Base-by-base conservation (phyloP, 1,140 invertebrate genomes). In the Lepidurus couesii region DNA sequence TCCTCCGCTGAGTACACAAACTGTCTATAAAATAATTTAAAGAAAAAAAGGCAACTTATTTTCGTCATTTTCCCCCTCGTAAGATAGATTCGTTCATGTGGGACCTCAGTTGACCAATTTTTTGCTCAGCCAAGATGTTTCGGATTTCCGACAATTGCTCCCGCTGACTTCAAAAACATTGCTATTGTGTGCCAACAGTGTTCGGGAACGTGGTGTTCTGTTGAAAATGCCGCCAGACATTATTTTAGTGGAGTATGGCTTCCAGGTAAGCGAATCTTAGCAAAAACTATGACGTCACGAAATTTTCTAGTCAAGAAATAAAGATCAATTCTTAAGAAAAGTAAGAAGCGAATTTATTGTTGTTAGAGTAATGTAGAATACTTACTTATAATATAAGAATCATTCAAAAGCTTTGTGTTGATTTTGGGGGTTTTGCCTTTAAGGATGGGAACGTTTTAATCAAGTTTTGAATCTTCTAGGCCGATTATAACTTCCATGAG, bases 181-280 rank as follows among this genome's bases (percentile, higher is more conserved):
- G 5, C 84, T 90, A 81, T 83, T 91, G 0, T 91, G 89, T 83
- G 87, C 87, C 11, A 89, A 89, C 81, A 86, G 86, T 26, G 84
- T 89, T 47, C 81, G 73, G 26, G 81, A 82, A 26, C 80, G 82
- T 82, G 84, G 45, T 83, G 85, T 79, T 85, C 84, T 81, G 9
- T 82, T 83, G 13, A 86, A 84, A 80, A 83, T 90, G 80, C 89
- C 89, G 26, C 86, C 86, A 16, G 88, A 89, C 82, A 85, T 90
- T 75, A 86, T 90, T 79, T 85, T 91, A 43, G 87, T 89, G 11
- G 89, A 91, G 82, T 91, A 90, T 83, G 90, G 90, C 45, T 90
- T 90, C 84, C 85, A 87, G 84, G 87, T 90, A 82, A 65, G 82
- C 81, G 65, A 34, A 34, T 34, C 34, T 34, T 44, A 76, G 75